A percentile compares a stretch with the other conserved stretches of the same genome.
Conservation (phyloP, 1,140 invertebrate genomes). For the Vollenhovia emeryi region DNA sequence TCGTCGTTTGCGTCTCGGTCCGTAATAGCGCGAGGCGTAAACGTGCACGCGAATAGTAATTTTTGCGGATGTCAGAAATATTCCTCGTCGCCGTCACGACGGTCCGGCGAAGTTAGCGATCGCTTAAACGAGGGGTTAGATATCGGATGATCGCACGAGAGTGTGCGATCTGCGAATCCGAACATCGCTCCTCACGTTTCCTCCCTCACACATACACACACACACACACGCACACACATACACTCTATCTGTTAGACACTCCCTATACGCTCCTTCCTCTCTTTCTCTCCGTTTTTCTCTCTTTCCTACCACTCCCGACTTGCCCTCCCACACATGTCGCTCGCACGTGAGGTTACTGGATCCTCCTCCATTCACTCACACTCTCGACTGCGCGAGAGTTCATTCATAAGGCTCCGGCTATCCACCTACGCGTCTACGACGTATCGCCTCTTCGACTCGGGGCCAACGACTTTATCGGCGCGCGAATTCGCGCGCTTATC, state of each 20-base stretch:
- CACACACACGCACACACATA: no score
- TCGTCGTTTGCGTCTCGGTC: neutral
- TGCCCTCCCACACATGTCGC: conserved; percentile 65
- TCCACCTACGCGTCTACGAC: conserved; percentile 67
- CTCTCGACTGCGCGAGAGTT: conserved; percentile 68
- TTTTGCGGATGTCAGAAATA: neutral
- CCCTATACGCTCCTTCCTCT: neutral
- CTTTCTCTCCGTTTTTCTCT: conserved; percentile 31
- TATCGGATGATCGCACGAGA: neutral
- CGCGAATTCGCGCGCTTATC: conserved; percentile 21
- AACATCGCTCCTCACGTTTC: conserved; percentile 21
- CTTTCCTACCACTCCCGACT: conserved; percentile 14
- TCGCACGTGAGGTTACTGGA: conserved; percentile 71
- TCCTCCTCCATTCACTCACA: conserved; percentile 75
- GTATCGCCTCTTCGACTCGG: conserved; percentile 61
- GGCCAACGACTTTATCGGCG: conserved; percentile 69
- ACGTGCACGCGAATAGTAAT: neutral
- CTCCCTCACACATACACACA: no score
- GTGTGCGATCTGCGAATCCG: neutral
- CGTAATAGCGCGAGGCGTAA: no score
- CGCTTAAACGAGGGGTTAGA: neutral
- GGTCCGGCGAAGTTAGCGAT: neutral
- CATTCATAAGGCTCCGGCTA: conserved; percentile 74
- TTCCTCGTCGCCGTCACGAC: neutral
- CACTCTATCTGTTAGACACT: neutral